A percentile compares a stretch with the other conserved stretches of the same genome.
Conservation (phyloP, 2,888 invertebrate genomes). For the Adela reaumurella region DNA sequence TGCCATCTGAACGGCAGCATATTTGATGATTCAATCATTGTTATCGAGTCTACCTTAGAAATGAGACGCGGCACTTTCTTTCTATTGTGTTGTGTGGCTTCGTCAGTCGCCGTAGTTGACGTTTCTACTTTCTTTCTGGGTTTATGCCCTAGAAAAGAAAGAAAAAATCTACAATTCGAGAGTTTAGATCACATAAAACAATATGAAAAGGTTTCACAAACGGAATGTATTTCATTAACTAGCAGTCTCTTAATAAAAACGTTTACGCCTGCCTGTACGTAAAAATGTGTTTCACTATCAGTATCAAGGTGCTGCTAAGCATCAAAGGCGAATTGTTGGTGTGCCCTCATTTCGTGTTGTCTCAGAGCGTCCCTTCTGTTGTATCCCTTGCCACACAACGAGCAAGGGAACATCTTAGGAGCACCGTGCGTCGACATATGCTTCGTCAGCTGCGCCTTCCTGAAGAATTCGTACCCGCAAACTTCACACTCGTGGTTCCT, state of each 20-base stretch:
- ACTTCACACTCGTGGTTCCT: neutral
- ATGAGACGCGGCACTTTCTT: neutral
- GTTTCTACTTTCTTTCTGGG: neutral
- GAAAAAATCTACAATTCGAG: neutral
- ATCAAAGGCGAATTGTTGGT: slow-evolving; percentile 17
- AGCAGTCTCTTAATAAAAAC: no score
- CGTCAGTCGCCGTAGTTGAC: neutral
- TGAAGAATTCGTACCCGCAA: neutral
- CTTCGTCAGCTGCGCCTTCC: neutral
- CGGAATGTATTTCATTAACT: no score
- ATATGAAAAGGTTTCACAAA: no score
- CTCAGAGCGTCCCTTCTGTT: slow-evolving; percentile 41
- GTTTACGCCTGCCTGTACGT: no score
- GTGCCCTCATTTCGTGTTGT: slow-evolving; percentile 41
- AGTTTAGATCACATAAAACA: neutral
- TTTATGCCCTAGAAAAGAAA: neutral
- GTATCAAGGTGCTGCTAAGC: neutral
- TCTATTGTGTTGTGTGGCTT: neutral
- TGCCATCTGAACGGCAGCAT: slow-evolving; percentile 3
- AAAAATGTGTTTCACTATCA: no score
- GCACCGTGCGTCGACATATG: slow-evolving; percentile 25
- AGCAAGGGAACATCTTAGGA: slow-evolving; percentile 50
- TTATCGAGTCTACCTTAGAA: neutral
- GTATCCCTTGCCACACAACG: slow-evolving; percentile 48
- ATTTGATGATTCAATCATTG: slow-evolving; percentile 2